phyloP scores from a whole-genome alignment of 2,888 invertebrate genomes.

The Mantis religiosa region DNA sequence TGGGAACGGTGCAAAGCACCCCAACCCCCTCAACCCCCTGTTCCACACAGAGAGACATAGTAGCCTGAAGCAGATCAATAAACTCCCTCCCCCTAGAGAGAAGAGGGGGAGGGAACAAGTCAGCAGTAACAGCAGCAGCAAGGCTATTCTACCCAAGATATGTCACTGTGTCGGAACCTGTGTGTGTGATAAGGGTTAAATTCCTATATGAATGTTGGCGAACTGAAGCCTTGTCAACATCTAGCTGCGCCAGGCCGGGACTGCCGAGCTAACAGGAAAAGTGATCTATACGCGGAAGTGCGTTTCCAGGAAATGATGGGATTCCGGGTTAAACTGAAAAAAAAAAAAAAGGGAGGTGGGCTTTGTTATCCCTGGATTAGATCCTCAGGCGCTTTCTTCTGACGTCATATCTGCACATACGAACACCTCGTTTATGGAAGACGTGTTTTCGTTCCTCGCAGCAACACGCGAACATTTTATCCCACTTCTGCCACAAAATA shows the following conservation, averaged over 20 bases:
- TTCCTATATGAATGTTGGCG: conserved; percentile 43
- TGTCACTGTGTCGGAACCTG: conserved; percentile 30
- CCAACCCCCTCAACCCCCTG: neutral
- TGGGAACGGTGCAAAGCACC: neutral
- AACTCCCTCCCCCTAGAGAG: conserved; percentile 11
- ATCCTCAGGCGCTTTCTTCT: neutral
- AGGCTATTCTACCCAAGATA: conserved; percentile 11
- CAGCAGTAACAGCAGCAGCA: neutral
- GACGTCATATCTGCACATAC: neutral
- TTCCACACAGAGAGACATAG: neutral
- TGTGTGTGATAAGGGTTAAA: conserved; percentile 49
- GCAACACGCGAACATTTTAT: neutral
- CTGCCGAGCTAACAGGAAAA: neutral
- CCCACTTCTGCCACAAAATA: neutral
- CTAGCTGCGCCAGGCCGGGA: neutral
- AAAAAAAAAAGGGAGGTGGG: neutral
- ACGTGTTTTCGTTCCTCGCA: neutral
- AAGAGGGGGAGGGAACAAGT: conserved; percentile 6
- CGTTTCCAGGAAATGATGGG: neutral
- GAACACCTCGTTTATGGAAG: neutral
- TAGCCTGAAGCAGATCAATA: conserved; percentile 14
- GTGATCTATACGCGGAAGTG: neutral
- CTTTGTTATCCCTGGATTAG: neutral
- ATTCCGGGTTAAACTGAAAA: neutral
- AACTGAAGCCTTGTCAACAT: conserved; percentile 38